Percentiles rank a stretch among this genome's conserved stretches.
phyloP scores from a whole-genome alignment of 2,113 vertebrate genomes.

The Rhinolophus sinicus region DNA sequence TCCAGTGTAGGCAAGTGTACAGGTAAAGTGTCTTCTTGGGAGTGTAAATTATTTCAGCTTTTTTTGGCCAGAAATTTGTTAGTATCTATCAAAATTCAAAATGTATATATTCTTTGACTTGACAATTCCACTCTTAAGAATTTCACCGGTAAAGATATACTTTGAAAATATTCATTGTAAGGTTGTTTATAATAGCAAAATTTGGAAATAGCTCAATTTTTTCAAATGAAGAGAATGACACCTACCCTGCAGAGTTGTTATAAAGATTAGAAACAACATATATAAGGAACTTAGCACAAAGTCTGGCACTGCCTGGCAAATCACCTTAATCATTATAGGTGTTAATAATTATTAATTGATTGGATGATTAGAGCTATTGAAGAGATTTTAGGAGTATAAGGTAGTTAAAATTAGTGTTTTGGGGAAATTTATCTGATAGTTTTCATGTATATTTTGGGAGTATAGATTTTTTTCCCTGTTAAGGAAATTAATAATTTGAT shows the following conservation, averaged over 20 bases:
- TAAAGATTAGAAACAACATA: background rate
- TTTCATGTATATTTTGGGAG: slow-evolving; percentile 38
- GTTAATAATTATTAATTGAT: background rate
- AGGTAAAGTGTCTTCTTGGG: background rate
- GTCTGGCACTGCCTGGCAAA: background rate
- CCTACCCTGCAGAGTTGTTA: background rate
- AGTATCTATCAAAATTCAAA: background rate
- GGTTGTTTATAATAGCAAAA: slow-evolving; percentile 7
- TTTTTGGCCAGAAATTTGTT: background rate
- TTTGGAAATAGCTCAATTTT: slow-evolving; percentile 2
- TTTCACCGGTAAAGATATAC: slow-evolving; percentile 8
- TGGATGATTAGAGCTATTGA: background rate
- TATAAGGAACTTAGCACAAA: background rate
- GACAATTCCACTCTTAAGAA: background rate
- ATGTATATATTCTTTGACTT: background rate
- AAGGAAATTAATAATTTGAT: background rate
- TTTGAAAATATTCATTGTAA: slow-evolving; percentile 1
- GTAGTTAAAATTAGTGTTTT: background rate
- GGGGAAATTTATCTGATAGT: background rate
- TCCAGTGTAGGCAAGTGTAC: background rate
- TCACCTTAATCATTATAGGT: background rate
- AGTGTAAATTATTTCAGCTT: background rate
- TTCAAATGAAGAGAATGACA: background rate
- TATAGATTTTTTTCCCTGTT: slow-evolving; percentile 3
- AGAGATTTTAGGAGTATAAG: background rate